Base-by-base conservation (phyloP, 2,113 vertebrate genomes). In the Proteles cristata region DNA sequence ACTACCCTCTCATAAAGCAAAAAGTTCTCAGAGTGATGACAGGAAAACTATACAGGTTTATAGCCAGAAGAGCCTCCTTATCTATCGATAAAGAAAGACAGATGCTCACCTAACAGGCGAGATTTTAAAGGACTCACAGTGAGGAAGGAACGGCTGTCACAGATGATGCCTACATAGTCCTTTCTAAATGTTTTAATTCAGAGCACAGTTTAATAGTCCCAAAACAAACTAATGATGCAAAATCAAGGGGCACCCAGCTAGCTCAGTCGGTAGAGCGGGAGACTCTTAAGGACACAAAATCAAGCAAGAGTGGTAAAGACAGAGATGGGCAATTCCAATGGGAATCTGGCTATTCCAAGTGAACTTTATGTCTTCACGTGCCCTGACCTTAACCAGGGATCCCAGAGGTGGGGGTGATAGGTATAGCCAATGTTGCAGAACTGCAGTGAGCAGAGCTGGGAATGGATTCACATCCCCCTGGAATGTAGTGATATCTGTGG, bases 1-100 rank as follows among this genome's bases (percentile, higher is more conserved):
- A 76, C 74, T 93, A 77, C 84, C 87, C 68, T 96, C 87, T 94
- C 97, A 93, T 97, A 97, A 96, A 98, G 90, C 87, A 94, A 96
- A 92, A 85, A 92, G 82, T 73, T 61, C 92, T 98, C 90, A 4
- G 79, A 83, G 76, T 68, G 61, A 95, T 88, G 90, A 92, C 63
- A 84, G 95, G 69, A 94, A 88, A 88, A 79, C 89, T 50, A 69
- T 92, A 94, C 93, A 97, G 68, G 87, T 81, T 96, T 81, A 94
- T 23, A 86, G 76, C 88, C 82, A 33, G 89, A 95, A 85, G n/a
- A 87, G 61, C 71, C 48, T 81, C 71, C 61, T 48, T 84, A 66
- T 55, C 86, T 90, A 23, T 55, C 1, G 3, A 91, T 61, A 90
- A 87, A 96, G 96, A 95, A 80, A 98, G 97, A 95, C 76, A 87